Conservation (phyloP, 1,140 invertebrate species). For the Alviniconcha marisindica region DNA sequence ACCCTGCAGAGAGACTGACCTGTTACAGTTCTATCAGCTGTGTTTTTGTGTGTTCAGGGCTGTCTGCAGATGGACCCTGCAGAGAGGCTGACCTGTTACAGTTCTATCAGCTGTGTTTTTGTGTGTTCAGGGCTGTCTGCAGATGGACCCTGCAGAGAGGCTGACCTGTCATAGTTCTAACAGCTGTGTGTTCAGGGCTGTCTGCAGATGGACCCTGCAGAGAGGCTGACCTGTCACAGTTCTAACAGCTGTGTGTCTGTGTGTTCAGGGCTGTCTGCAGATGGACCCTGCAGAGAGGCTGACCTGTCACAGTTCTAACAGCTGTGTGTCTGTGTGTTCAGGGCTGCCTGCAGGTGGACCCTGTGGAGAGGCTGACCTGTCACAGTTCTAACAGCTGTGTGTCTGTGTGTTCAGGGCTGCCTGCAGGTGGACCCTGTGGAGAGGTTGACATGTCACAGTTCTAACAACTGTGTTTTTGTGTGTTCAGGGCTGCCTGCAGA, state of each 20-base stretch:
- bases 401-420: conserved; percentile 84
- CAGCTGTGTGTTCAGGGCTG: no score
- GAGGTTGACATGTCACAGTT: conserved; percentile 86
- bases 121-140: no score
- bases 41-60: conserved; percentile 80
- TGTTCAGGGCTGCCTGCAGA: conserved; percentile 92
- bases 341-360: conserved; percentile 97
- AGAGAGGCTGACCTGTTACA: conserved; percentile 91
- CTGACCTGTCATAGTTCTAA: no score
- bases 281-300: no score
- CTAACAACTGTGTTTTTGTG: background rate
- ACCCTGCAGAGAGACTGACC: conserved; percentile 92
- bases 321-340: conserved; percentile 70
- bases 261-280: no score
- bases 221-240: no score
- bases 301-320: no score
- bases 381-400: conserved; percentile 70
- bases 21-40: conserved; percentile 76
- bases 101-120: no score
- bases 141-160: no score
- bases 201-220: no score
- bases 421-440: conserved; percentile 95
- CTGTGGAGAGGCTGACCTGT: conserved; percentile 90
- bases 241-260: no score
- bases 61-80: conserved; percentile 96